A percentile compares a stretch with the other conserved stretches of the same genome.
Conservation (phyloP, 1,140 invertebrate genomes). For the Eumeta japonica region DNA sequence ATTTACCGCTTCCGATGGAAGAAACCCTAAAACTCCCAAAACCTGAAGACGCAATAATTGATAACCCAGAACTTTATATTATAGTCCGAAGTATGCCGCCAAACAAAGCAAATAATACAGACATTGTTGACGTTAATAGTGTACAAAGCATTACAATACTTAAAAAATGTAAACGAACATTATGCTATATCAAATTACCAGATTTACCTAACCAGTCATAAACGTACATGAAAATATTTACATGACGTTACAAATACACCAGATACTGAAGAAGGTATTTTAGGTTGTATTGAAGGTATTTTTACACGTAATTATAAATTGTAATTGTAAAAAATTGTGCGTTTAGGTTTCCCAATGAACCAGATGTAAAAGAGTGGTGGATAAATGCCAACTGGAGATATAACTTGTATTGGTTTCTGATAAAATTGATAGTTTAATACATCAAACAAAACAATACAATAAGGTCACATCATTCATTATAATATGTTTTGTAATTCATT, state of each 20-base stretch:
- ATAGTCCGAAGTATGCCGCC: constrained; percentile 13
- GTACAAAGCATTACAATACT: constrained; percentile 7
- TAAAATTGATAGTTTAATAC: too few relatives aligned
- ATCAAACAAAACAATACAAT: too few relatives aligned
- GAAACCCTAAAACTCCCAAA: constrained; percentile 14
- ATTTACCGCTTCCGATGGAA: constrained; percentile 14
- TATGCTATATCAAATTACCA: constrained; percentile 14
- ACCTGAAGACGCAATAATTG: constrained; percentile 12
- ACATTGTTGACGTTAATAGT: constrained; percentile 12
- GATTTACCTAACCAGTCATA: too few relatives aligned
- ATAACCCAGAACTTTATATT: constrained; percentile 15
- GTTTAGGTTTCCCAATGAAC: too few relatives aligned
- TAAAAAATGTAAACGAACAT: constrained; percentile 7
- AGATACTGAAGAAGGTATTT: constrained; percentile 4
- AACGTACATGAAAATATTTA: constrained; percentile 1
- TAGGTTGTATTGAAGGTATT: too few relatives aligned
- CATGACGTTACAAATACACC: constrained; percentile 4
- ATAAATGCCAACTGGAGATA: too few relatives aligned
- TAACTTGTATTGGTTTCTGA: too few relatives aligned
- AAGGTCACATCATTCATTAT: too few relatives aligned
- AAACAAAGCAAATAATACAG: constrained; percentile 15
- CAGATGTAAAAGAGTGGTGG: too few relatives aligned
- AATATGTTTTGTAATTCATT: too few relatives aligned
- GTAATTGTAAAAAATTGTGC: too few relatives aligned
- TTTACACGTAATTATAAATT: too few relatives aligned